These are phyloP conservation scores for Drosophila ezoana DNA, from an alignment of 2,888 invertebrate species.

Conservation along the genomic window DNA sequence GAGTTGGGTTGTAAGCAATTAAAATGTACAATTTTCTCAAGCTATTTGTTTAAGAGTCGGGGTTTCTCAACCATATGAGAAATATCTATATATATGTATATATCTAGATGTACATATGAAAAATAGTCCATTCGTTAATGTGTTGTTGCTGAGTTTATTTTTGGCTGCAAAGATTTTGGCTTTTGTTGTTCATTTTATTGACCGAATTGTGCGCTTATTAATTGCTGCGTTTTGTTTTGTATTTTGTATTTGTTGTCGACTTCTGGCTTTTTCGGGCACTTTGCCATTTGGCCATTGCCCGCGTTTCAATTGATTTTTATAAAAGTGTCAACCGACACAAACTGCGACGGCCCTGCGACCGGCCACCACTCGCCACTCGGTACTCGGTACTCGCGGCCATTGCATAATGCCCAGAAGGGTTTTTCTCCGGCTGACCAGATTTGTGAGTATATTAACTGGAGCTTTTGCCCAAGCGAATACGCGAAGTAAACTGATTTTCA, in stretches of 20 bases:
- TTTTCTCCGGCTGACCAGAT: not conserved
- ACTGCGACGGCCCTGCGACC: not conserved
- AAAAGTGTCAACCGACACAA: conserved; percentile 35
- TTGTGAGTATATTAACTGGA: not conserved
- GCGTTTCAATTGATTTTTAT: conserved; percentile 61
- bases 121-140: conserved; percentile 14
- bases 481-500: conserved; percentile 65
- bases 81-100: not conserved
- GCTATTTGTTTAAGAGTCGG: too few species aligned
- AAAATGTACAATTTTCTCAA: too few species aligned
- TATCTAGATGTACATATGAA: conserved; percentile 1
- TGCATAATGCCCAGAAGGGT: conserved; percentile 32
- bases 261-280: conserved; percentile 50
- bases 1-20: too few species aligned
- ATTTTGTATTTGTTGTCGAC: conserved; percentile 16
- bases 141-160: conserved; percentile 27
- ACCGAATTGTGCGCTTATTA: conserved; percentile 72
- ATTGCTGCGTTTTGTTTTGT: conserved; percentile 52
- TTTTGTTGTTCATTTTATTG: conserved; percentile 64
- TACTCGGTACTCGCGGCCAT: conserved; percentile 8
- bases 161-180: conserved; percentile 36
- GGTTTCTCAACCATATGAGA: too few species aligned
- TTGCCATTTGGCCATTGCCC: conserved; percentile 64
- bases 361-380: too few species aligned
- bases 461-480: conserved; percentile 52